phyloP scores from a whole-genome alignment of 2,888 invertebrate genomes.

The Chymomyza caudatula region DNA sequence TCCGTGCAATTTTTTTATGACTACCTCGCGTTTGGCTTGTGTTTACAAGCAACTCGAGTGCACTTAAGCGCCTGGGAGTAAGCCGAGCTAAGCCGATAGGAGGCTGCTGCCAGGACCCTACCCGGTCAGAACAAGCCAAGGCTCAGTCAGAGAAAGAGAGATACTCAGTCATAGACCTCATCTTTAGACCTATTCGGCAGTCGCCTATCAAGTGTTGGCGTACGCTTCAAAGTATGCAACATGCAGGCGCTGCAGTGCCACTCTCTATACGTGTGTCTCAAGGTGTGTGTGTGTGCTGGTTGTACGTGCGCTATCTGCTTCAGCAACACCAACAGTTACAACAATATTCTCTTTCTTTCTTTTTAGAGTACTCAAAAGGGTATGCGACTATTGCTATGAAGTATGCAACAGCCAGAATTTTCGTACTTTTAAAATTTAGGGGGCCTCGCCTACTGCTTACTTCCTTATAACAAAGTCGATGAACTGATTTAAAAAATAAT shows the following conservation, averaged over 20 bases:
- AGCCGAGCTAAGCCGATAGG: constrained; percentile 49
- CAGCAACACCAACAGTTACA: no score
- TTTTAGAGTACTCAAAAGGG: no score
- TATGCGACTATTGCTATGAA: no score
- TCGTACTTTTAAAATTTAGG: no score
- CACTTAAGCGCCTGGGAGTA: constrained; percentile 61
- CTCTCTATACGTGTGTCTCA: neutral
- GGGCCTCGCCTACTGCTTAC: no score
- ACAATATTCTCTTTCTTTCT: no score
- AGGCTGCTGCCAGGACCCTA: neutral
- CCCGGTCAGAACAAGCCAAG: neutral
- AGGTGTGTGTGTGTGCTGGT: no score
- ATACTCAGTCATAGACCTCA: neutral
- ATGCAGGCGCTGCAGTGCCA: neutral
- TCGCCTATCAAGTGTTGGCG: neutral
- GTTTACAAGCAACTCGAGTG: constrained; percentile 67
- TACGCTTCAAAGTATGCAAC: constrained; percentile 7
- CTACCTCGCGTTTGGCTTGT: constrained; percentile 15
- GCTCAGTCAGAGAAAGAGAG: neutral
- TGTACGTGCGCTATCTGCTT: constrained; percentile 1
- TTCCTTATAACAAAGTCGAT: no score
- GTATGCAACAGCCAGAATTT: no score
- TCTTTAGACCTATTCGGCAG: no score
- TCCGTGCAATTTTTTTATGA: constrained; percentile 31
- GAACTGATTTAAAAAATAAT: no score